A percentile compares a stretch with the other conserved stretches of the same genome.
Conservation (phyloP, 2,113 vertebrate species). For the Pipra filicauda region DNA sequence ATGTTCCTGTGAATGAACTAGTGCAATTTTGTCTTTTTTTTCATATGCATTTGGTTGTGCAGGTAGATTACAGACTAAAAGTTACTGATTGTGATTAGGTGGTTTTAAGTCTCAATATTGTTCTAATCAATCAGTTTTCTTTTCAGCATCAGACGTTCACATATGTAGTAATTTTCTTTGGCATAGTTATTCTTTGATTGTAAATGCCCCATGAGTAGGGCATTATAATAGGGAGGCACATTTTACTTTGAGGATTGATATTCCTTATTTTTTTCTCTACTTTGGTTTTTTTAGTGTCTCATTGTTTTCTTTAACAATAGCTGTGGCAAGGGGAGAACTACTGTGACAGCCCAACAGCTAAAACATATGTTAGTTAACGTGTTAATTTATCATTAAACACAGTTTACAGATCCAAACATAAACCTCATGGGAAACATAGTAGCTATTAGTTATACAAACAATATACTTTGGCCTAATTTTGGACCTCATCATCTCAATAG, state of each 20-base stretch:
- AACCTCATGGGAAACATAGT: not conserved
- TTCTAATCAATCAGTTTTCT: constrained; percentile 22
- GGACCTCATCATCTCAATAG: not conserved
- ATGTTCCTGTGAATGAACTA: not conserved
- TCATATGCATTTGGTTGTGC: not conserved
- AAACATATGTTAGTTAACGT: not conserved
- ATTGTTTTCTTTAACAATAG: not conserved
- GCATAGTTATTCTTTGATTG: constrained; percentile 20
- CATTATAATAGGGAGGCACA: not conserved
- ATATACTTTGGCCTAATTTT: not conserved
- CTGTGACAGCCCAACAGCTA: not conserved
- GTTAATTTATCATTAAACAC: not conserved
- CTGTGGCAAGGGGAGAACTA: not conserved
- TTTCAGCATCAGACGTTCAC: not conserved
- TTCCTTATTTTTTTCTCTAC: not conserved
- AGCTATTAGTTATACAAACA: not conserved
- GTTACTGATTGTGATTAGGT: constrained; percentile 43
- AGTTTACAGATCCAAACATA: not conserved
- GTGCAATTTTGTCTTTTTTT: not conserved
- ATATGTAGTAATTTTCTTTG: not conserved
- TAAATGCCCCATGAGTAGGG: not conserved
- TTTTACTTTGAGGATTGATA: not conserved
- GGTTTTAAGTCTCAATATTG: not conserved
- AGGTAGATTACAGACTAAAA: not conserved
- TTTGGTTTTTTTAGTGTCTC: not conserved